Base-by-base conservation (phyloP, 2,113 vertebrate species). In the Nothocercus julius region DNA sequence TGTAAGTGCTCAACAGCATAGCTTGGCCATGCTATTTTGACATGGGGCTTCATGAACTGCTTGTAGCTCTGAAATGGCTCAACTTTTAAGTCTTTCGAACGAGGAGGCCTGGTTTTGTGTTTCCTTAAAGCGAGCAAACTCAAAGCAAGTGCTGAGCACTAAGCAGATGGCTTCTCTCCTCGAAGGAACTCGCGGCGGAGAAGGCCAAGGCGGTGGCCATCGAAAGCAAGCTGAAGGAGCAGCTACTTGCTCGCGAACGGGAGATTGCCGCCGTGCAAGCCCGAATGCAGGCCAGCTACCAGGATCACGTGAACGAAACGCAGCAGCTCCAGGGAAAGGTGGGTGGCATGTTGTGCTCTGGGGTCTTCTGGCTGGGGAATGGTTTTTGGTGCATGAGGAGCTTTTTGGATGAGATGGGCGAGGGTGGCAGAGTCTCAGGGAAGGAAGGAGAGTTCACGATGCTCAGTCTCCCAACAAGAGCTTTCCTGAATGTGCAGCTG, bases 281-380 rank as follows among this genome's bases (percentile, higher is more conserved):
- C 0, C 98, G 99, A 40, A 99, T 99, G 99, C 98, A 99, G 97
- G 98, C 99, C 95, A 99, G 98, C 95, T 99, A 99, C 96, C 98
- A 98, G 95, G 98, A 99, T 92, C 99, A 99, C 0, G 36, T 99
- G 62, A 98, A 97, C 0, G 98, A 99, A 95, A 98, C 98, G 3
- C 99, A 99, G 94, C 98, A 97, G 93, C 98, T 99, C 68, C 99
- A 99, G 97, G 97, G 98, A 93, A 99, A 99, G 98, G 99, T 99
- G 58, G 91, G 70, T 68, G 82, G 44, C n/a, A 1, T 0, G 1
- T n/a, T 30, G 17, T 38, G 47, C 78, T 18, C 32, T 4, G 32
- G 64, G 42, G 19, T 42, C 40, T 25, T 42, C 11, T 14, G 38
- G 30, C 62, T 85, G 11, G 49, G 2, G 10, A 36, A 8, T 54